Conservation (phyloP, 92 coral and sea anemone species). For the Epizoanthus stellaris region DNA sequence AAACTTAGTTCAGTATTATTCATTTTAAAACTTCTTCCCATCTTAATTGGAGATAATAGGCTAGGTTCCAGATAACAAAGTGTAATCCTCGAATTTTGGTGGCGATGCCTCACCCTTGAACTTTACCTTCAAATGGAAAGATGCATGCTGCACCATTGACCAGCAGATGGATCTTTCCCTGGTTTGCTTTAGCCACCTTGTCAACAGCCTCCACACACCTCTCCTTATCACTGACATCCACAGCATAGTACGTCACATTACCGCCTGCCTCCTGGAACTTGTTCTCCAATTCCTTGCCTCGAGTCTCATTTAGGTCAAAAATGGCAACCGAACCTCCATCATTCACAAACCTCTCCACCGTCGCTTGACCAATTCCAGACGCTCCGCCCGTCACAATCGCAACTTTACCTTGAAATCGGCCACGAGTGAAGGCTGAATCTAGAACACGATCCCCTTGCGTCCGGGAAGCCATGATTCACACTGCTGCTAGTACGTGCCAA, state of each 20-base stretch:
- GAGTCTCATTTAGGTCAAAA: conserved; percentile 67
- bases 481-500: too few species aligned
- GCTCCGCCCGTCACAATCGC: conserved; percentile 77
- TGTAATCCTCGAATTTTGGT: neutral
- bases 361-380: conserved; percentile 73
- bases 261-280: conserved; percentile 52
- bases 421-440: conserved; percentile 60
- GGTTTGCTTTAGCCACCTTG: conserved; percentile 51
- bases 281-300: conserved; percentile 54
- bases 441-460: neutral
- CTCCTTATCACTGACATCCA: conserved; percentile 69
- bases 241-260: conserved; percentile 49
- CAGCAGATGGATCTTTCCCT: conserved; percentile 52
- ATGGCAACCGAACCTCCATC: conserved; percentile 74
- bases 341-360: conserved; percentile 67
- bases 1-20: too few species aligned
- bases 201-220: conserved; percentile 65
- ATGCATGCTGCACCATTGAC: conserved; percentile 54
- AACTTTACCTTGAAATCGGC: conserved; percentile 57
- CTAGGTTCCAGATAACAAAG: neutral
- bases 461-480: neutral
- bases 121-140: conserved; percentile 45
- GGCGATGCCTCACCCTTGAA: too few species aligned
- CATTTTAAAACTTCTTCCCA: neutral
- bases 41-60: neutral